Percentiles rank a stretch among this genome's conserved stretches.
phyloP scores from a whole-genome alignment of 2,888 invertebrate species.

The Drosophila paucipuncta region DNA sequence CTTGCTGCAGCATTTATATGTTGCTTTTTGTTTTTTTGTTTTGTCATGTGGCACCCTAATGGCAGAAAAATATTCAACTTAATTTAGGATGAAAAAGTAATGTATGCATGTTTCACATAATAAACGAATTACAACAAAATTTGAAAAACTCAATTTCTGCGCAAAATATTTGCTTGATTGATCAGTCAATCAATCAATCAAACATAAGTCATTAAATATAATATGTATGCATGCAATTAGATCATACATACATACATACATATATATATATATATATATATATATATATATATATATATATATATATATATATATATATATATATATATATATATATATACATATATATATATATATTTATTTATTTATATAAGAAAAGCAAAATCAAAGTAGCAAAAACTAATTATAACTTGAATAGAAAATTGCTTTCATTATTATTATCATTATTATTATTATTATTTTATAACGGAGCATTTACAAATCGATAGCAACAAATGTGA shows the following conservation, averaged over 20 bases:
- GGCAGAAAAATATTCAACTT: constrained; percentile 60
- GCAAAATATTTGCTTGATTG: constrained; percentile 32
- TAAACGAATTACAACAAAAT: constrained; percentile 84
- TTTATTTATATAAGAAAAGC: constrained; percentile 24
- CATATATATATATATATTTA: not conserved
- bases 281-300: not conserved
- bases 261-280: constrained; percentile 15
- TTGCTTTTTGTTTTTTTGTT: constrained; percentile 11
- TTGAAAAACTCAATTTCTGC: constrained; percentile 84
- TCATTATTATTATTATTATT: not conserved
- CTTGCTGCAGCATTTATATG: constrained; percentile 12
- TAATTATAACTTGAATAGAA: constrained; percentile 41
- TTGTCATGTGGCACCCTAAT: constrained; percentile 53
- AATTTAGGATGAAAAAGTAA: constrained; percentile 56
- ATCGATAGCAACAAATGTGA: constrained; percentile 49
- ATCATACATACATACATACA: not conserved
- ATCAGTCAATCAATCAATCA: constrained; percentile 43
- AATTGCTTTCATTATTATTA: constrained; percentile 46
- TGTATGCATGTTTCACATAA: constrained; percentile 59
- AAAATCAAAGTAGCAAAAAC: constrained; percentile 66
- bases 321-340: constrained; percentile 10
- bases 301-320: constrained; percentile 3
- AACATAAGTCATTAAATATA: constrained; percentile 39
- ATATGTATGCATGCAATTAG: constrained; percentile 23
- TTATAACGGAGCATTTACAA: constrained; percentile 40